Evolutionary conservation across 2,888 invertebrate genomes (phyloP).

Genomic region (Drosophila nr. perissopoda): DNA sequence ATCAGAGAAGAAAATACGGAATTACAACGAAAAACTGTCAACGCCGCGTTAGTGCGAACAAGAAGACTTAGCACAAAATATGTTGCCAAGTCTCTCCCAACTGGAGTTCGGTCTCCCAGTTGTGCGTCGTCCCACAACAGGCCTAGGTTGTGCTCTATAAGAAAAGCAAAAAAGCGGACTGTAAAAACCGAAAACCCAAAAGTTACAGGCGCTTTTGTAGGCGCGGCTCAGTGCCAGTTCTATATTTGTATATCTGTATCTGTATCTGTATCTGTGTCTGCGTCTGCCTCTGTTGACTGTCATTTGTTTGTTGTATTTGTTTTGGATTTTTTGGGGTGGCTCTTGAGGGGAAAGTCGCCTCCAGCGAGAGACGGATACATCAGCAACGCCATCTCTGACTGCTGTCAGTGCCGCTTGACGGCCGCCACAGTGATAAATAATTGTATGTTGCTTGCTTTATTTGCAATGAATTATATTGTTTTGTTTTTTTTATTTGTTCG

Average conservation of each 20-base stretch:
- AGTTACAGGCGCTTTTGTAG: conserved; percentile 62
- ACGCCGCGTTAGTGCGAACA: conserved; percentile 75
- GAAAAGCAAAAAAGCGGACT: conserved; percentile 5
- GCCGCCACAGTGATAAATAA: conserved; percentile 69
- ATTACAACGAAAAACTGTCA: conserved; percentile 70
- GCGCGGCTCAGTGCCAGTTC: conserved; percentile 47
- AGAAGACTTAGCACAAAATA: conserved; percentile 76
- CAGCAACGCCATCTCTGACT: conserved; percentile 38
- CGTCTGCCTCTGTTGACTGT: conserved; percentile 48
- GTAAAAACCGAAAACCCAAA: conserved; percentile 40
- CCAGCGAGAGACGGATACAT: conserved; percentile 14
- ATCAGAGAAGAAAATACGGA: conserved; percentile 48
- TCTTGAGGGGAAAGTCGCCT: conserved; percentile 5
- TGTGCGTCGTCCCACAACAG: conserved; percentile 35
- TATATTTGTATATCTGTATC: conserved; percentile 15
- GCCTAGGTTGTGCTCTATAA: conserved; percentile 31
- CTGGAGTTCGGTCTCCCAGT: conserved; percentile 25
- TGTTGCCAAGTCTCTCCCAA: conserved; percentile 40
- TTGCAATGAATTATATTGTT: conserved; percentile 72
- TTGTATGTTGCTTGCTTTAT: conserved; percentile 68
- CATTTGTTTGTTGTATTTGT: conserved; percentile 61
- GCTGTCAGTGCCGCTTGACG: conserved; percentile 51
- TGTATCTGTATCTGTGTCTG: neutral
- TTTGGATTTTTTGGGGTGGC: conserved; percentile 1
- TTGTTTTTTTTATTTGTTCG: conserved; percentile 35